phyloP scores from a whole-genome alignment of 2,797 vertebrate genomes.

The Numenius phaeopus region DNA sequence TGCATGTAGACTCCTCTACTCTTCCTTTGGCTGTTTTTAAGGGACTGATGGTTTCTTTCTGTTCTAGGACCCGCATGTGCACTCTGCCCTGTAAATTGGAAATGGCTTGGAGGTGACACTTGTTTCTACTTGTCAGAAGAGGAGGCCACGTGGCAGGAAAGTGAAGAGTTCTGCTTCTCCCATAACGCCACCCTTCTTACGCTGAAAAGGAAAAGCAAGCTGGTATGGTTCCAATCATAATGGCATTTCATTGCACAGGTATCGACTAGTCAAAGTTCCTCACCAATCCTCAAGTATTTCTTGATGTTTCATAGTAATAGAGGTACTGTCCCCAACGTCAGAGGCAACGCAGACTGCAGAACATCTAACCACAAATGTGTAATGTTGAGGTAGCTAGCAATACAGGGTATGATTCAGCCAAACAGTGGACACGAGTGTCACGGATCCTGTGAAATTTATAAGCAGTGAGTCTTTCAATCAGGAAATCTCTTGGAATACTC shows the following conservation, averaged over 20 bases:
- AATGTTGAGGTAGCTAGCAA: background rate
- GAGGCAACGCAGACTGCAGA: background rate
- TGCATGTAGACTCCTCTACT: background rate
- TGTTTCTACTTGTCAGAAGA: slow-evolving; percentile 66
- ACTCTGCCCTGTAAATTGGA: slow-evolving; percentile 61
- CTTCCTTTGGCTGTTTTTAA: background rate
- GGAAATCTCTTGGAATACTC: background rate
- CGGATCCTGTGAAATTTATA: background rate
- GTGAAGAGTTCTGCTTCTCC: slow-evolving; percentile 10
- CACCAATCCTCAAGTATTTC: background rate
- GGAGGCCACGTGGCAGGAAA: slow-evolving; percentile 53
- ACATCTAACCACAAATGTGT: background rate
- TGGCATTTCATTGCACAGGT: background rate
- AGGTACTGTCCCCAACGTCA: background rate
- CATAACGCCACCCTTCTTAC: slow-evolving; percentile 22
- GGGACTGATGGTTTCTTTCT: background rate
- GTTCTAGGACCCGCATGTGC: background rate
- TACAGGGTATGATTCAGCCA: background rate
- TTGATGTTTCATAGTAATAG: background rate
- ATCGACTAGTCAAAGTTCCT: background rate
- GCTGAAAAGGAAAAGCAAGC: background rate
- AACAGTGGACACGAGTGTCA: background rate
- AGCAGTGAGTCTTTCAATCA: background rate
- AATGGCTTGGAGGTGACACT: background rate
- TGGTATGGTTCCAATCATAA: background rate